Evolutionary conservation across 2,888 invertebrate species (phyloP).

Genomic region (Silvanus unidentatus): DNA sequence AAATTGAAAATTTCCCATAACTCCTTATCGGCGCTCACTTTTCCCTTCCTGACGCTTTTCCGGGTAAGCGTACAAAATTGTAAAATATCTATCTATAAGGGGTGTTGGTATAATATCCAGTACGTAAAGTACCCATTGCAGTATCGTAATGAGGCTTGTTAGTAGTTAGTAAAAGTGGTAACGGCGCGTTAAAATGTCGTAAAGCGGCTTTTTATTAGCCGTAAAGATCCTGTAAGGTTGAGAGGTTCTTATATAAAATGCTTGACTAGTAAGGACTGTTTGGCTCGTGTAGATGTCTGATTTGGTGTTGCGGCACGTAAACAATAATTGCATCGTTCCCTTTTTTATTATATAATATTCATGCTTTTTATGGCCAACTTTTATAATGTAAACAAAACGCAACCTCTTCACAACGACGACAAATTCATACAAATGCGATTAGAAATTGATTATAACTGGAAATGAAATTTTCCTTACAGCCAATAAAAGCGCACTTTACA

Average conservation of each 20-base stretch:
- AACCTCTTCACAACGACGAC: neutral
- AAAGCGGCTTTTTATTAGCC: constrained; percentile 47
- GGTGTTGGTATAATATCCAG: constrained; percentile 33
- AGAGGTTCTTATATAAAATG: constrained; percentile 32
- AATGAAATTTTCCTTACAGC: no score
- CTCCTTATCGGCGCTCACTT: no score
- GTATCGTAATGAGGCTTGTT: constrained; percentile 46
- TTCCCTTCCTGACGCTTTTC: no score
- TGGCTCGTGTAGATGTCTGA: constrained; percentile 35
- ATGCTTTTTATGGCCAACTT: constrained; percentile 6
- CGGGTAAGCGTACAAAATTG: no score
- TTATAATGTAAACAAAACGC: neutral
- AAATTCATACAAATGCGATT: neutral
- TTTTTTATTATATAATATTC: constrained; percentile 15
- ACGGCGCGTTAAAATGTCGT: constrained; percentile 46
- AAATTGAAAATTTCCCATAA: no score
- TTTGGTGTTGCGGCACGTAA: constrained; percentile 37
- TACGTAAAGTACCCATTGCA: constrained; percentile 30
- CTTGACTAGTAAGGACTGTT: constrained; percentile 17
- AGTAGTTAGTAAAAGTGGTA: constrained; percentile 46
- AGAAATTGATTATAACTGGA: no score
- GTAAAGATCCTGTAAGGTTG: constrained; percentile 40
- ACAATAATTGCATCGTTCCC: constrained; percentile 34
- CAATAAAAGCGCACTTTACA: no score
- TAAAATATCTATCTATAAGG: constrained; percentile 14